Evolutionary conservation across 2,113 vertebrate species (phyloP).

Genomic region (Paraplagusia blochii): DNA sequence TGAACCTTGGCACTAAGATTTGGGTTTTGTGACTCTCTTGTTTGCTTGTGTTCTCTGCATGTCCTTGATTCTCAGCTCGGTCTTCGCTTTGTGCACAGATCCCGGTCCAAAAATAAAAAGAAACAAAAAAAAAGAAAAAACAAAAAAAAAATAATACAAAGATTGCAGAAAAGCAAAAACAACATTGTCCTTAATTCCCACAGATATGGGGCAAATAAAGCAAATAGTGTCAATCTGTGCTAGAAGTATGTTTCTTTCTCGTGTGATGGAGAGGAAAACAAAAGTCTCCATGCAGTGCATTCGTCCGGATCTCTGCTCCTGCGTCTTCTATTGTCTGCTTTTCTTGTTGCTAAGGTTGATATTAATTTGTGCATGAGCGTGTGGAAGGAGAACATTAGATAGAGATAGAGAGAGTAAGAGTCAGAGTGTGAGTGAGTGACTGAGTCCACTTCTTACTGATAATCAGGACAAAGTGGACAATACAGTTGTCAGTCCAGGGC

Average conservation of each 20-base stretch:
- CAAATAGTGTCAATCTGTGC: constrained; percentile 52
- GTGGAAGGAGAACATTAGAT: constrained; percentile 52
- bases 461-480: constrained; percentile 32
- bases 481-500: constrained; percentile 35
- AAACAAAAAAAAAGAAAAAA: constrained; percentile 13
- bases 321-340: constrained; percentile 60
- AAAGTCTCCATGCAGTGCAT: constrained; percentile 46
- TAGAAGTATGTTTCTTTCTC: constrained; percentile 64
- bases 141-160: constrained; percentile 20
- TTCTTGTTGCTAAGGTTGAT: constrained; percentile 51
- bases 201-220: constrained; percentile 31
- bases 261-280: constrained; percentile 42
- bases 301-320: constrained; percentile 76
- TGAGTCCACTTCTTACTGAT: constrained; percentile 34
- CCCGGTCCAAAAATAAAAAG: constrained; percentile 53
- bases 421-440: constrained; percentile 37
- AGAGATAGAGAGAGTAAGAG: constrained; percentile 34
- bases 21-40: constrained; percentile 72
- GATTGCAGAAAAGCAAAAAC: neutral
- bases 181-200: constrained; percentile 50
- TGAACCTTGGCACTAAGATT: constrained; percentile 92
- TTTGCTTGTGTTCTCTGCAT: constrained; percentile 54
- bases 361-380: constrained; percentile 75
- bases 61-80: constrained; percentile 64
- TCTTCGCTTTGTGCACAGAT: constrained; percentile 74